Evolutionary conservation across 1,140 invertebrate species (phyloP), one percentile per base, ranked within the genome.

Genomic region (Lycorma delicatula): DNA sequence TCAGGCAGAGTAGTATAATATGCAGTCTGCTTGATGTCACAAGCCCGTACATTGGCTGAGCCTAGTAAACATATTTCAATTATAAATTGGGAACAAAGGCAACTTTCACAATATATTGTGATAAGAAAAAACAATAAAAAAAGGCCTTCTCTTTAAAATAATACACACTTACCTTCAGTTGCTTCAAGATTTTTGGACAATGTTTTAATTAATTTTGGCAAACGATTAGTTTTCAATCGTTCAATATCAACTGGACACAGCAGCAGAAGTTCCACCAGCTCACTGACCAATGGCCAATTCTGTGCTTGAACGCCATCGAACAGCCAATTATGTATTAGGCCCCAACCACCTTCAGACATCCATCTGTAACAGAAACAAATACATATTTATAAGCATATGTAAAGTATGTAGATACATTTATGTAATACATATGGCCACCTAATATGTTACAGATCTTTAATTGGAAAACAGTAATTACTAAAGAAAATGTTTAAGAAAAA

Each of bases 331-430:
- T 92, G 87, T 26, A 92, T 81, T 44, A 93, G 79, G 61, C 85
- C 81, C 93, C 93, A 97, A 26, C 93, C 93, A 62, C 89, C 91
- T 56, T 84, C 84, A 47, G 81, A 79, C 83, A 97, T 91, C 72
- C 95, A 95, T 68, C 84, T 87, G 63, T 23, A 72, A 71, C 54
- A 61, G 62, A 58, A 50, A 36, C 31, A 56, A 54, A 41, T n/a
- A n/a, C n/a, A n/a, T n/a, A n/a, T n/a, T n/a, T n/a, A n/a, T n/a
- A n/a, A n/a, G n/a, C n/a, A n/a, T n/a, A n/a, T n/a, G n/a, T n/a
- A n/a, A n/a, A n/a, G n/a, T n/a, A n/a, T n/a, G n/a, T n/a, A n/a
- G n/a, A n/a, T n/a, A n/a, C n/a, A n/a, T n/a, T n/a, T n/a, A n/a
- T n/a, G n/a, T n/a, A n/a, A n/a, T n/a, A n/a, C n/a, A n/a, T n/a